Percentiles rank a stretch among this genome's conserved stretches.
Conservation (phyloP, 2,113 vertebrate genomes). For the Xenopus laevis region DNA sequence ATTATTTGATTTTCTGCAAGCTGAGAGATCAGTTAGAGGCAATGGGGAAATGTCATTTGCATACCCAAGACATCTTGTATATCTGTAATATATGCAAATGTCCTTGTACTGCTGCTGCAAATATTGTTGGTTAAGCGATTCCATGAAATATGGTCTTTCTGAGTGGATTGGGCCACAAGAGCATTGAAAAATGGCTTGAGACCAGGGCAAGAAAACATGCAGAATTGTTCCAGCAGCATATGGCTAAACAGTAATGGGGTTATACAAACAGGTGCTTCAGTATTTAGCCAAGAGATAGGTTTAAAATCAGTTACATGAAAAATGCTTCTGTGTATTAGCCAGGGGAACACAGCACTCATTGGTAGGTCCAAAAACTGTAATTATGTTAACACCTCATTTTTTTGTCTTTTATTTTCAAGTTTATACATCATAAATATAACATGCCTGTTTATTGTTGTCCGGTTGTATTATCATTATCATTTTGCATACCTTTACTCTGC, state of each 20-base stretch:
- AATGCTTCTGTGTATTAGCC: constrained; percentile 17
- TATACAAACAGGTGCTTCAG: constrained; percentile 36
- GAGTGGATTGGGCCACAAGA: constrained; percentile 1
- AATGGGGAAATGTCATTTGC: no score
- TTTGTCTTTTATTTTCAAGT: no score
- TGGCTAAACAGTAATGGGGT: constrained; percentile 35
- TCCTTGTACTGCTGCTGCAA: neutral
- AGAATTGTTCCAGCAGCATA: constrained; percentile 36
- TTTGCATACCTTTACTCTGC: neutral
- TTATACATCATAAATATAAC: neutral
- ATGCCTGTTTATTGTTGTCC: no score
- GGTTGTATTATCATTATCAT: neutral
- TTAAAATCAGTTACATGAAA: constrained; percentile 31
- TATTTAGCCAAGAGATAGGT: constrained; percentile 26
- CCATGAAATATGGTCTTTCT: neutral
- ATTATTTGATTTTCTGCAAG: no score
- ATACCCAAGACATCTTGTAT: neutral
- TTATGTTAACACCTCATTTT: constrained; percentile 4
- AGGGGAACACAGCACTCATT: constrained; percentile 7
- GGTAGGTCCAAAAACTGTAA: constrained; percentile 11
- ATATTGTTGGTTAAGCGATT: neutral
- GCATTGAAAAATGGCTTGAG: constrained; percentile 20
- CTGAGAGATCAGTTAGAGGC: no score
- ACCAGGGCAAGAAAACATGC: neutral
- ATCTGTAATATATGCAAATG: neutral